These are phyloP conservation scores for Elanoides forficatus DNA, from an alignment of 2,113 vertebrate species.

Conservation along the genomic window DNA sequence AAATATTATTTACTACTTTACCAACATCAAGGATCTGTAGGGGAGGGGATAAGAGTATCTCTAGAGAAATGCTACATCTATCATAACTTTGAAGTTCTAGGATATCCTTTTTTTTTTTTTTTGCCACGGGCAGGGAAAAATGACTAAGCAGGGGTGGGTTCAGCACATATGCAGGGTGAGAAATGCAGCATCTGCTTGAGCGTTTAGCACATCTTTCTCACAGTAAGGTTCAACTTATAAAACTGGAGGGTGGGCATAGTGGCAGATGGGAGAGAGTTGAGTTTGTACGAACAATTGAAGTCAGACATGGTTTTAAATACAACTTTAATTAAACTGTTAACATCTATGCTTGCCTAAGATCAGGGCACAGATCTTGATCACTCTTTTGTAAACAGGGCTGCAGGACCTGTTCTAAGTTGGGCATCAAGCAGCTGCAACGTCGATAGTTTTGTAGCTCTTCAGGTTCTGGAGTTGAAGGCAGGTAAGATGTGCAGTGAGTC, in stretches of 20 bases:
- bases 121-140: neutral
- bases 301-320: neutral
- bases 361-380: neutral
- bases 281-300: neutral
- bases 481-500: slow-evolving; percentile 58
- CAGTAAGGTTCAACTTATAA: neutral
- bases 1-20: neutral
- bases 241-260: neutral
- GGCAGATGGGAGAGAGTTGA: neutral
- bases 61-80: neutral
- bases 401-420: neutral
- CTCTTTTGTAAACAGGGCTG: neutral
- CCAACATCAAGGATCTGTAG: neutral
- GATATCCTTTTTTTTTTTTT: neutral
- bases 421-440: slow-evolving; percentile 32
- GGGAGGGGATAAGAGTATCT: neutral
- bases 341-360: neutral
- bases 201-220: neutral
- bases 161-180: neutral
- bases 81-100: neutral
- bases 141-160: neutral
- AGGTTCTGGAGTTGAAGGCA: slow-evolving; percentile 62
- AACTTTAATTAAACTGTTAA: slow-evolving; percentile 14
- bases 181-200: neutral
- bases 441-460: slow-evolving; percentile 41